Percentiles rank a stretch among this genome's conserved stretches.
Evolutionary conservation across 2,797 vertebrate genomes (phyloP).

Genomic region (Lophius americanus): DNA sequence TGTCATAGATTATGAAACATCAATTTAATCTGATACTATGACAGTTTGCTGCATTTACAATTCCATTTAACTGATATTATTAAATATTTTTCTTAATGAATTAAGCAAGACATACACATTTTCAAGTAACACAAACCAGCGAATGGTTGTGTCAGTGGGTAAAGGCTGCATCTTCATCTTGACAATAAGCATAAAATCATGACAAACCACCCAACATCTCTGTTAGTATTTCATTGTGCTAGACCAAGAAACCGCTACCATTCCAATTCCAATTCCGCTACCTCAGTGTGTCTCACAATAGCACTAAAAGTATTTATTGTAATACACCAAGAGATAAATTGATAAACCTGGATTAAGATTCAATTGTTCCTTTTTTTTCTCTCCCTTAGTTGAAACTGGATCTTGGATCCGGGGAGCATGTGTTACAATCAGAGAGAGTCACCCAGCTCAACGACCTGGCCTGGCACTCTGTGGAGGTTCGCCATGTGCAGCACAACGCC

Average conservation of each 20-base stretch:
- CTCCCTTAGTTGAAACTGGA: slow-evolving; percentile 85
- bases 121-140: too few species aligned
- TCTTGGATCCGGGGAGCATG: slow-evolving; percentile 80
- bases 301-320: not conserved
- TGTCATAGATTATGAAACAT: not conserved
- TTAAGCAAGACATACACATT: too few species aligned
- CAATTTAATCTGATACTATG: too few species aligned
- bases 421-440: slow-evolving; percentile 82
- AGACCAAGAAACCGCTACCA: not conserved
- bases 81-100: too few species aligned
- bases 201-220: not conserved
- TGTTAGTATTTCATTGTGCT: not conserved
- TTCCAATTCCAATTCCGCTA: not conserved
- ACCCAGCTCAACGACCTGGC: slow-evolving; percentile 86
- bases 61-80: not conserved
- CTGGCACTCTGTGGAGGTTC: slow-evolving; percentile 88
- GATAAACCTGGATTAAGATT: not conserved
- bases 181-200: not conserved
- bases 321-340: not conserved
- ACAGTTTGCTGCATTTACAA: not conserved
- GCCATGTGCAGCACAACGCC: slow-evolving; percentile 73
- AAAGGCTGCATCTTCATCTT: too few species aligned
- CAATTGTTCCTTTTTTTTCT: slow-evolving; percentile 36
- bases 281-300: not conserved
- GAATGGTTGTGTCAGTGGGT: too few species aligned